Evolutionary conservation across 1,140 invertebrate genomes (phyloP).

Genomic region (Nasonia vitripennis): DNA sequence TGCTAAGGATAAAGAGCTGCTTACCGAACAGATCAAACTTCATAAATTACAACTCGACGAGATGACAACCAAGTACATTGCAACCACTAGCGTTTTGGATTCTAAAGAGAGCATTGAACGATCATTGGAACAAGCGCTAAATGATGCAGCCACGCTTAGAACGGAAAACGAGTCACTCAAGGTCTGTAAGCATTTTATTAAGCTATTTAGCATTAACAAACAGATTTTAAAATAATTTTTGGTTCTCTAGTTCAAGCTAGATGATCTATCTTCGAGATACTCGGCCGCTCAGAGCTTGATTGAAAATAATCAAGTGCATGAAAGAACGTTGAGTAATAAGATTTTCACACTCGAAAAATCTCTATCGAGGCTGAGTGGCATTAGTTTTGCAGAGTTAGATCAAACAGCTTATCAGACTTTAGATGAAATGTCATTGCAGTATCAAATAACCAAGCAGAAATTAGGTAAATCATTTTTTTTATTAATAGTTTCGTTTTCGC

Average conservation of each 20-base stretch:
- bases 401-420: conserved; percentile 69
- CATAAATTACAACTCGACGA: conserved; percentile 68
- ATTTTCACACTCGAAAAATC: conserved; percentile 62
- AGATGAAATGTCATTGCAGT: conserved; percentile 65
- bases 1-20: conserved; percentile 63
- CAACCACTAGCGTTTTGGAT: conserved; percentile 65
- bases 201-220: neutral
- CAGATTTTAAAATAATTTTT: neutral
- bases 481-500: neutral
- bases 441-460: conserved; percentile 63
- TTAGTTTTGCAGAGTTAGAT: conserved; percentile 65
- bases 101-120: conserved; percentile 72
- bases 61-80: conserved; percentile 67
- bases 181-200: conserved; percentile 12
- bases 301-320: conserved; percentile 62
- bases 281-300: conserved; percentile 62
- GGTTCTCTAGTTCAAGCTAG: conserved; percentile 58
- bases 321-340: conserved; percentile 59
- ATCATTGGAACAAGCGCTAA: conserved; percentile 65
- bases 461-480: conserved; percentile 47
- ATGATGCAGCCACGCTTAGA: conserved; percentile 61
- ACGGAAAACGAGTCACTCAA: conserved; percentile 66
- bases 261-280: conserved; percentile 65
- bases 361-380: conserved; percentile 63
- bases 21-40: conserved; percentile 66